Evolutionary conservation across 2,888 invertebrate genomes (phyloP), one percentile per base, ranked within the genome.

Genomic region (Encarsia formosa): DNA sequence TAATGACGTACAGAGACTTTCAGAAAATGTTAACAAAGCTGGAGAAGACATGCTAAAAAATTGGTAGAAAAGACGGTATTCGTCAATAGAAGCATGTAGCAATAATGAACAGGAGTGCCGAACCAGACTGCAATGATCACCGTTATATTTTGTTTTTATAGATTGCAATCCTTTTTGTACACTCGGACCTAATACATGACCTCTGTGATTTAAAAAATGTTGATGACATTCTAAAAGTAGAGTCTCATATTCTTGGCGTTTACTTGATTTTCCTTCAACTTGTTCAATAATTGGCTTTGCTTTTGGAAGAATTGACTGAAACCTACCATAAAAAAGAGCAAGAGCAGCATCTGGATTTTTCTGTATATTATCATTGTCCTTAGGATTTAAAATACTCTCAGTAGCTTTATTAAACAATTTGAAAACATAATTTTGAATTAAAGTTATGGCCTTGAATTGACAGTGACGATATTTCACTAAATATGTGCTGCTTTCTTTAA

Each of bases 11-110:
- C 96, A 96, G 0, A 97, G 76, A 0, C 86, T 84, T 63, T 89
- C 91, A 44, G 95, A 76, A 73, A 92, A 95, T 4, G 83, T 79
- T 81, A 82, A 80, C 5, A 92, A 69, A 40, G 85, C 81, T 2
- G 77, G 73, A 5, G 87, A 86, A 0, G 81, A 75, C 34, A 82
- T 78, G 1, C 82, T 79, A 69, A 98, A 98, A 75, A 97, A 96
- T 70, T 96, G 93, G 59, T 84, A 82, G 72, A 89, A 98, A 3
- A 99, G 79, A 58, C 90, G 86, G 64, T 91, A 86, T 73, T 99
- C 98, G 75, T 99, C 98, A 62, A 94, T 86, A 60, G 94, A 95
- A 0, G 97, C 87, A 71, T 96, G 92, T 29, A 97, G 84, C 29
- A 96, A 80, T 68, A 97, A 87, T 9, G 92, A 86, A 74, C 93